Base-by-base conservation (phyloP, 2,797 vertebrate genomes). In the Tokudaia tokunoshimensis region DNA sequence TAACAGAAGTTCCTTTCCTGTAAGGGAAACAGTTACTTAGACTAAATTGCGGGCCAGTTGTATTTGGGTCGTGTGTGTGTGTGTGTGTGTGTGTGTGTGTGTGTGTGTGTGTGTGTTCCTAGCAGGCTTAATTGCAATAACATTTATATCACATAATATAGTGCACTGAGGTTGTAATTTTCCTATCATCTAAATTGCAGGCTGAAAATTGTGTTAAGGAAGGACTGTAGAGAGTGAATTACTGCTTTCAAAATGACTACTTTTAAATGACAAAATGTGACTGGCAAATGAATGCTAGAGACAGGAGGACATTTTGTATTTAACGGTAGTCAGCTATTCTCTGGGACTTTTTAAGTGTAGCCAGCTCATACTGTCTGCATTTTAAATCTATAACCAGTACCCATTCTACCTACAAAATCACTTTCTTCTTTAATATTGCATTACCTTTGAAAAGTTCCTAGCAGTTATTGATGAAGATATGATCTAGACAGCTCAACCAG, bases 171-270 rank as follows among this genome's bases (percentile, higher is more conserved):
- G 98, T 98, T 98, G 98, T 98, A 99, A 99, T 99, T 99, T 99
- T 99, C 99, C 98, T 98, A 99, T 99, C 99, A 99, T 98, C 98
- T 98, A 99, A 99, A 99, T 99, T 99, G 98, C 98, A 98, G 99
- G 98, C 98, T 99, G 98, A 99, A 98, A 99, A 98, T 97, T 98
- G 98, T 98, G 98, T 98, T 98, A 97, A 98, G 98, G 97, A 98
- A 98, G 97, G 98, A 98, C 96, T 22, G 92, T 92, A 98, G 97
- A 97, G 97, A 97, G 97, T 98, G 98, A 99, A 99, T 98, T 98
- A 98, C 98, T 98, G 98, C 98, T 98, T 99, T 99, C 98, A 97
- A 85, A 98, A 98, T 98, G 98, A 98, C 98, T 98, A 97, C 97
- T 98, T 98, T 98, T 98, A 98, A 95, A 97, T 89, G 96, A 97